Evolutionary conservation across 2,113 vertebrate genomes (phyloP).

Genomic region (Herpetotheres cachinnans): DNA sequence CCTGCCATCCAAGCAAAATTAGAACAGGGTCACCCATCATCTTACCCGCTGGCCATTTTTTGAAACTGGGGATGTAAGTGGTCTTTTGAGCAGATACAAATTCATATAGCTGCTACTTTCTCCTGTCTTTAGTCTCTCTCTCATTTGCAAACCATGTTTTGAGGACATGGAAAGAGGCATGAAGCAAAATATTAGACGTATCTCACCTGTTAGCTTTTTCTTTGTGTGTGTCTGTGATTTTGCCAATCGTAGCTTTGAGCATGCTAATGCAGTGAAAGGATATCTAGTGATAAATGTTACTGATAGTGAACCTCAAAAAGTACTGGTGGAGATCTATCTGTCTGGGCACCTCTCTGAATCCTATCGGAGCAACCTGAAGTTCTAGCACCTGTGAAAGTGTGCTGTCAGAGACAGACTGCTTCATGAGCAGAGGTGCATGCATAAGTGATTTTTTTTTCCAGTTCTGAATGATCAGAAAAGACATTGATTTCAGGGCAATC

Average conservation of each 20-base stretch:
- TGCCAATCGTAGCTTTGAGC: neutral
- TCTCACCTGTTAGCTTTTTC: neutral
- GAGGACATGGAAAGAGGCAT: neutral
- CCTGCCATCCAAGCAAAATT: neutral
- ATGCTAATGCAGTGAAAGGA: neutral
- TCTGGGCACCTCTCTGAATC: neutral
- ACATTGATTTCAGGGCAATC: neutral
- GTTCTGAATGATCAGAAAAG: slow-evolving; percentile 13
- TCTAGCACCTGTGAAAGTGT: neutral
- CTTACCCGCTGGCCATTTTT: neutral
- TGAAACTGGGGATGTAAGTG: neutral
- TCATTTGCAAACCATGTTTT: neutral
- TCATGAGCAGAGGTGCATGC: neutral
- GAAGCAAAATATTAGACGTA: neutral
- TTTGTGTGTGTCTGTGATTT: neutral
- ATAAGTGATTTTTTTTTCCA: neutral
- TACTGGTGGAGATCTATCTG: neutral
- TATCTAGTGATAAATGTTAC: neutral
- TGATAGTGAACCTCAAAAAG: neutral
- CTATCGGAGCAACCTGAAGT: neutral
- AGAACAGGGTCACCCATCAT: neutral
- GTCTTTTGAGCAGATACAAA: neutral
- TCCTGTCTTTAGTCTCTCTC: neutral
- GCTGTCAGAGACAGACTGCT: neutral
- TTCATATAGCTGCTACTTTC: neutral